These are phyloP conservation scores for Phoxinus phoxinus DNA, from an alignment of 2,113 vertebrate genomes.

Conservation along the genomic window DNA sequence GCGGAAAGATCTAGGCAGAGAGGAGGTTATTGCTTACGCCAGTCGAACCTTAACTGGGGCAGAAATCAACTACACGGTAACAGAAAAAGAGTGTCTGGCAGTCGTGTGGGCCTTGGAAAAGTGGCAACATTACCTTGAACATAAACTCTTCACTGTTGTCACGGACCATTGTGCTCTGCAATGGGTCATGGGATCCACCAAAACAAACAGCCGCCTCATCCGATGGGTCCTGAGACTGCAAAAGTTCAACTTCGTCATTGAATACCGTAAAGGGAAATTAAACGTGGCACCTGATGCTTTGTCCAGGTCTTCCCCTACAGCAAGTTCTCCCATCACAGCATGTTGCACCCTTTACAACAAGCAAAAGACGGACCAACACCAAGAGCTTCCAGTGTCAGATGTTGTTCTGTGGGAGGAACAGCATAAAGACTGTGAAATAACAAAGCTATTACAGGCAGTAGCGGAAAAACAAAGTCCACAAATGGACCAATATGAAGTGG, in stretches of 20 bases:
- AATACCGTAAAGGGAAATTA: background rate
- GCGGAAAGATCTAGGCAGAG: too few relatives aligned
- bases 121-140: too few relatives aligned
- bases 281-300: background rate
- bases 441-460: background rate
- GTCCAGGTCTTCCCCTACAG: background rate
- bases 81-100: too few relatives aligned
- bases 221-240: background rate
- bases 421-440: slow-evolving; percentile 1
- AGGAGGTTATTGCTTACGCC: too few relatives aligned
- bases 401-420: background rate
- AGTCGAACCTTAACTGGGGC: too few relatives aligned
- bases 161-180: too few relatives aligned
- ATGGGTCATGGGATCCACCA: too few relatives aligned
- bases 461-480: background rate
- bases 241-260: background rate
- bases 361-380: background rate
- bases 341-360: background rate
- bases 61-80: too few relatives aligned
- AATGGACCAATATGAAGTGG: background rate
- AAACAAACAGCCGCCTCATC: background rate
- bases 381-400: background rate
- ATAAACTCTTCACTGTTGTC: too few relatives aligned
- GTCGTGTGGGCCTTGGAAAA: too few relatives aligned
- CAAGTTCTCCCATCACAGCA: background rate